Base-by-base conservation (phyloP, 2,113 vertebrate species). In the Caloenas nicobarica region DNA sequence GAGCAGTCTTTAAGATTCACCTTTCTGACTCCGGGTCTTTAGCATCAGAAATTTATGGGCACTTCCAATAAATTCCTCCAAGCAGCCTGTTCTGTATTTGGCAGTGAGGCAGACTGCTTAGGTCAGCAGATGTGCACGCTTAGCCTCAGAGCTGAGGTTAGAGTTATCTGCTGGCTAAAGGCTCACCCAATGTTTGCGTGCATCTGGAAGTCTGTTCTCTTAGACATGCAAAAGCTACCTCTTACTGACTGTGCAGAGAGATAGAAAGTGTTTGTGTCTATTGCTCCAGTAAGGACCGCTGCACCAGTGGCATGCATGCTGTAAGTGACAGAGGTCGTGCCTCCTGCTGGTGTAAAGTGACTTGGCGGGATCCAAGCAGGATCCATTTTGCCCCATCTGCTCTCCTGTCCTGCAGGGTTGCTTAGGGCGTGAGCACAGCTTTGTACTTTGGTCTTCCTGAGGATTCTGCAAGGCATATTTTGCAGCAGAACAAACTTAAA, bases 11-110 rank as follows among this genome's bases (percentile, higher is more conserved):
- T 76, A 81, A 74, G 73, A 56, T 85, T 87, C 91, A 78, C 81
- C 81, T 78, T 82, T 87, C 50, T 91, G 73, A 93, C 81, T 65
- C 61, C n/a, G 15, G 15, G 44, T 81, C 48, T 85, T 95, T 46
- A 74, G 38, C 62, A 57, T 79, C 36, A 81, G 83, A 91, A 93
- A 87, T 84, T 78, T 76, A 81, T 33, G 64, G 77, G 61, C 81
- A 68, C 76, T 95, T 89, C 70, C 57, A 84, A 40, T 95, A 95
- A 95, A 78, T 91, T 93, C 72, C 33, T 92, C 24, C 33, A 70
- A 91, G 69, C 42, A 95, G 69, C 23, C 48, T 89, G 65, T 71
- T 95, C 80, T 81, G 44, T 46, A 11, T 91, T 93, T 93, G 77
- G 23, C 60, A 81, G 62, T 42, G 62, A 79, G 54, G n/a, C 31